phyloP scores from a whole-genome alignment of 1,140 invertebrate genomes.

The Aporrectodea caliginosa region DNA sequence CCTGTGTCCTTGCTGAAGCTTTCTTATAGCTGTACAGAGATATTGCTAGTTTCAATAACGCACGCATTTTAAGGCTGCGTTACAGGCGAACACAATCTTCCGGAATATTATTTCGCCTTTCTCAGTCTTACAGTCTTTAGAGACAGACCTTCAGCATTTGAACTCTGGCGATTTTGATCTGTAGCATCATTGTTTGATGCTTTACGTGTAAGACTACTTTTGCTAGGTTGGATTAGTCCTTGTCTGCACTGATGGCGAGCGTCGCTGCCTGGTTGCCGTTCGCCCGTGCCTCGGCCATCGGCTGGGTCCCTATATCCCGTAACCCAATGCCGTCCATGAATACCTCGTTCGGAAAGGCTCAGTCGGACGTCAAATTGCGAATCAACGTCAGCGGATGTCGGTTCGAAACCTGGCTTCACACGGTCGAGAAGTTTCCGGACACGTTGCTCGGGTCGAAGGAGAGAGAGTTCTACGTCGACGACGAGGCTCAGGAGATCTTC shows the following conservation, averaged over 20 bases:
- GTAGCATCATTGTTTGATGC: too few relatives aligned
- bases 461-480: slow-evolving; percentile 98
- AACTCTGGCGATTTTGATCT: too few relatives aligned
- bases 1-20: too few relatives aligned
- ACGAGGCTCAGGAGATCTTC: slow-evolving; percentile 93
- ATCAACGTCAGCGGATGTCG: slow-evolving; percentile 69
- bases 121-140: too few relatives aligned
- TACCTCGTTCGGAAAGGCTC: slow-evolving; percentile 45
- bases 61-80: too few relatives aligned
- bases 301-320: slow-evolving; percentile 67
- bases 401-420: slow-evolving; percentile 99
- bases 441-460: slow-evolving; percentile 97
- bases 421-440: slow-evolving; percentile 98
- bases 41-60: too few relatives aligned
- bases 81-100: too few relatives aligned
- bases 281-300: slow-evolving; percentile 97
- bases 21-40: too few relatives aligned
- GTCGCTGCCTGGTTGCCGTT: slow-evolving; percentile 99
- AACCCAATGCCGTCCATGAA: slow-evolving; percentile 90
- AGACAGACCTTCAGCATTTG: too few relatives aligned
- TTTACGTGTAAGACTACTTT: too few relatives aligned
- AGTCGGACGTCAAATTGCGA: slow-evolving; percentile 51
- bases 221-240: too few relatives aligned
- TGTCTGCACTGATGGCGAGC: slow-evolving; percentile 78
- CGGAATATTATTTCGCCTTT: too few relatives aligned